These are phyloP conservation scores for Botrylloides violaceus DNA, from an alignment of 23 tunicate genomes.

Conservation along the genomic window DNA sequence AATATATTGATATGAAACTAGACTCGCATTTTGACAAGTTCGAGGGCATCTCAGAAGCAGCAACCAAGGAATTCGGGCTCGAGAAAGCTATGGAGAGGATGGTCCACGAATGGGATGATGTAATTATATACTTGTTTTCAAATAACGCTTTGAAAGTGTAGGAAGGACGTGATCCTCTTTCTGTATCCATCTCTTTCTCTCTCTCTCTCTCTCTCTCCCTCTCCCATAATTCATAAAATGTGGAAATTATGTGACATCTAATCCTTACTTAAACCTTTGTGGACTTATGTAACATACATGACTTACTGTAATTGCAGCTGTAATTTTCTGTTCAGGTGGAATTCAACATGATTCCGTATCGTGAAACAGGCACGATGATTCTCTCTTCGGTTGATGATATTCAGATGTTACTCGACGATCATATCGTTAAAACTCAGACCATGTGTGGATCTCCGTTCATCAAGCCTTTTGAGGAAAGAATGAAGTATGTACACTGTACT, in stretches of 20 bases:
- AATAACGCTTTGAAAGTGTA: no score
- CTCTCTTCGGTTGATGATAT: constrained; percentile 91
- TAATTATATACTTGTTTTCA: constrained; percentile 6
- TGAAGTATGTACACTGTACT: constrained; percentile 37
- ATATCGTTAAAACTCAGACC: constrained; percentile 96
- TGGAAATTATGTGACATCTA: no score
- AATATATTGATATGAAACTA: constrained; percentile 91
- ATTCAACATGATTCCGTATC: constrained; percentile 94
- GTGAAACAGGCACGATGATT: constrained; percentile 94
- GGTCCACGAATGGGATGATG: constrained; percentile 96
- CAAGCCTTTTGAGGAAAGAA: constrained; percentile 91
- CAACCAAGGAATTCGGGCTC: constrained; percentile 91
- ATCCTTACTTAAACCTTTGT: no score
- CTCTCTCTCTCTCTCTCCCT: constrained; percentile 2
- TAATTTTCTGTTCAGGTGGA: constrained; percentile 39
- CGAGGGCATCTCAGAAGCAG: constrained; percentile 91
- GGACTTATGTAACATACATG: no score
- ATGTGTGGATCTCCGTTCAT: constrained; percentile 96
- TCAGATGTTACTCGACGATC: constrained; percentile 98
- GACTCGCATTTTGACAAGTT: constrained; percentile 71
- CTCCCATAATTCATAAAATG: no score
- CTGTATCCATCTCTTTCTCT: neutral
- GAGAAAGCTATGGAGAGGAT: constrained; percentile 99
- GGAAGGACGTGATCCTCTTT: no score
- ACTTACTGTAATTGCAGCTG: neutral